Percentiles rank a stretch among this genome's conserved stretches.
These are phyloP conservation scores for Albula goreensis DNA, from an alignment of 2,113 vertebrate species.

Conservation along the genomic window DNA sequence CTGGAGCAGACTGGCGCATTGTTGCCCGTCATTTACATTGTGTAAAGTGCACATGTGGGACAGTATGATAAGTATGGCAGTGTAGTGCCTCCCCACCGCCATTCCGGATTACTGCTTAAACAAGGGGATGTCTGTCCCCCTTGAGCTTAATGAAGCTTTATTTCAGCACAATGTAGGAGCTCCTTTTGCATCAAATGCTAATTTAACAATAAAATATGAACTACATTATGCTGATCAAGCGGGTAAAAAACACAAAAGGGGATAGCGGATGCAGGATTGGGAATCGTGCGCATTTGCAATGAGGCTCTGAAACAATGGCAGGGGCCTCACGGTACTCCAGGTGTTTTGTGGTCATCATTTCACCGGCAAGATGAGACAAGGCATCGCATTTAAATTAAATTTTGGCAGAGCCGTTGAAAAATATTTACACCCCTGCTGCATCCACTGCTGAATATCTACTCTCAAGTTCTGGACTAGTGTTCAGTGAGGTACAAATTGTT, in stretches of 20 bases:
- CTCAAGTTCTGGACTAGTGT: neutral
- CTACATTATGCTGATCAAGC: slow-evolving; percentile 56
- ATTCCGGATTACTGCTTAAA: slow-evolving; percentile 59
- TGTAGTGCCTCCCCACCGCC: slow-evolving; percentile 27
- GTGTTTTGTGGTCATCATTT: neutral
- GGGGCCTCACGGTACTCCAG: neutral
- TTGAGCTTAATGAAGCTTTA: slow-evolving; percentile 62
- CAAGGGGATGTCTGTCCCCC: slow-evolving; percentile 51
- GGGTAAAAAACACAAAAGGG: slow-evolving; percentile 35
- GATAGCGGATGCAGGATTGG: neutral
- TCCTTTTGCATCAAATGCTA: slow-evolving; percentile 63
- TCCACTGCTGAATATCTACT: neutral
- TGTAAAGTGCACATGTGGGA: slow-evolving; percentile 66
- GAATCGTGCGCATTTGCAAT: slow-evolving; percentile 3
- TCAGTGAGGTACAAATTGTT: neutral
- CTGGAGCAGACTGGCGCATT: slow-evolving; percentile 55
- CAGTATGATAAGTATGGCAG: slow-evolving; percentile 59
- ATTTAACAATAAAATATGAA: slow-evolving; percentile 61
- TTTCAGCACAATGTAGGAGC: slow-evolving; percentile 57
- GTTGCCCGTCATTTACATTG: slow-evolving; percentile 63
- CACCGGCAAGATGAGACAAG: neutral
- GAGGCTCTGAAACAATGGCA: neutral
- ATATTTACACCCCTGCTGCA: neutral
- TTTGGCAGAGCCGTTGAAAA: neutral
- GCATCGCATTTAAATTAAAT: neutral